Evolutionary conservation across 2,113 vertebrate genomes (phyloP).

Genomic region (Turdus rufiventris): DNA sequence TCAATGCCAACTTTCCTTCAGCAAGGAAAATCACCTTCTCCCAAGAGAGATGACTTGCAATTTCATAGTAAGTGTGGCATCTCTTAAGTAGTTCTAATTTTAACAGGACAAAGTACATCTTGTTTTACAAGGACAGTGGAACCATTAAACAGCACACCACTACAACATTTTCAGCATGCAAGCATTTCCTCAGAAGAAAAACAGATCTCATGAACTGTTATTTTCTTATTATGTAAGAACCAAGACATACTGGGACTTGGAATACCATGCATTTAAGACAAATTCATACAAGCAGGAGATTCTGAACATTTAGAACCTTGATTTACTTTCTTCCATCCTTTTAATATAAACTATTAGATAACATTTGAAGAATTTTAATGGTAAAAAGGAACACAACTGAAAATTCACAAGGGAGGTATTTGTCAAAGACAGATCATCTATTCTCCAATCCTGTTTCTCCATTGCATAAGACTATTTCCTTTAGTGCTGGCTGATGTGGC

Average conservation of each 20-base stretch:
- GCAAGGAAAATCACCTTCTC: conserved; percentile 16
- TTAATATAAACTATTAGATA: background rate
- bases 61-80: background rate
- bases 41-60: background rate
- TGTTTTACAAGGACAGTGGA: background rate
- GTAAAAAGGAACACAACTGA: background rate
- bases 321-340: background rate
- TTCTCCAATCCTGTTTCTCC: background rate
- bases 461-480: background rate
- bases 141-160: background rate
- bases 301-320: background rate
- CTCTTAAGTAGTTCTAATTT: conserved; percentile 44
- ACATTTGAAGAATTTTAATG: background rate
- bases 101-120: conserved; percentile 5
- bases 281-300: background rate
- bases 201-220: background rate
- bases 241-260: background rate
- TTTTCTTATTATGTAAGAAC: background rate
- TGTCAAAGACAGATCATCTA: background rate
- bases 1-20: conserved; percentile 12
- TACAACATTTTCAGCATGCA: background rate
- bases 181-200: background rate
- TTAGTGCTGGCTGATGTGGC: background rate
- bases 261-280: background rate
- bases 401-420: background rate